phyloP scores from a whole-genome alignment of 2,113 vertebrate genomes.

The Pycnonotus jocosus region DNA sequence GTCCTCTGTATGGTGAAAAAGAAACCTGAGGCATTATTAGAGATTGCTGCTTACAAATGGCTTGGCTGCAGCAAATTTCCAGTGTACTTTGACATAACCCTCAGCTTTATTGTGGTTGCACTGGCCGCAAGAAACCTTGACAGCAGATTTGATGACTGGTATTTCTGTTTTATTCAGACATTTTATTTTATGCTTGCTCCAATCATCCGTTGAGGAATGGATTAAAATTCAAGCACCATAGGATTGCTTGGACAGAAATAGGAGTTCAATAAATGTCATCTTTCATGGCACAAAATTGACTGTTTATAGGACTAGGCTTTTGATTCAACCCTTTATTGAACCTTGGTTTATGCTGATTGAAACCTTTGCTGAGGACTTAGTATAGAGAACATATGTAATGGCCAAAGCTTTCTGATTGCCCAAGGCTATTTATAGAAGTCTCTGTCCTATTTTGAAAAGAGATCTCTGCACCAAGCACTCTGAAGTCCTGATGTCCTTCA shows the following conservation, averaged over 20 bases:
- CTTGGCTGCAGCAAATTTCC: background rate
- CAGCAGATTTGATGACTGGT: slow-evolving; percentile 8
- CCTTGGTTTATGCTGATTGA: background rate
- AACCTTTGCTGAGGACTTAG: background rate
- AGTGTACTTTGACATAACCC: background rate
- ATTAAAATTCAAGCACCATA: slow-evolving; percentile 16
- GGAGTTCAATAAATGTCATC: slow-evolving; percentile 14
- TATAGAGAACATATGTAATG: background rate
- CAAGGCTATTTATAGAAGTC: background rate
- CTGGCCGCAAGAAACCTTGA: background rate
- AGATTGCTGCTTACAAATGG: background rate
- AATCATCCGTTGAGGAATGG: background rate
- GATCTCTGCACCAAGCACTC: background rate
- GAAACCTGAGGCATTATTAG: background rate
- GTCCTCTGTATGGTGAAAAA: background rate
- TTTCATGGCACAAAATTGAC: background rate
- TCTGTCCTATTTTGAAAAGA: background rate
- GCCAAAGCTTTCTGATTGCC: background rate
- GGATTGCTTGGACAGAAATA: background rate
- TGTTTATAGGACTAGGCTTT: background rate
- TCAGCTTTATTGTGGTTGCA: background rate
- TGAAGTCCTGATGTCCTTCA: background rate
- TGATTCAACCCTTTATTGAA: slow-evolving; percentile 12
- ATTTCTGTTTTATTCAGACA: slow-evolving; percentile 24
- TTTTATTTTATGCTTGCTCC: slow-evolving; percentile 16